A percentile compares a stretch with the other conserved stretches of the same genome.
Conservation (phyloP, 2,888 invertebrate genomes). For the Spisula solida region DNA sequence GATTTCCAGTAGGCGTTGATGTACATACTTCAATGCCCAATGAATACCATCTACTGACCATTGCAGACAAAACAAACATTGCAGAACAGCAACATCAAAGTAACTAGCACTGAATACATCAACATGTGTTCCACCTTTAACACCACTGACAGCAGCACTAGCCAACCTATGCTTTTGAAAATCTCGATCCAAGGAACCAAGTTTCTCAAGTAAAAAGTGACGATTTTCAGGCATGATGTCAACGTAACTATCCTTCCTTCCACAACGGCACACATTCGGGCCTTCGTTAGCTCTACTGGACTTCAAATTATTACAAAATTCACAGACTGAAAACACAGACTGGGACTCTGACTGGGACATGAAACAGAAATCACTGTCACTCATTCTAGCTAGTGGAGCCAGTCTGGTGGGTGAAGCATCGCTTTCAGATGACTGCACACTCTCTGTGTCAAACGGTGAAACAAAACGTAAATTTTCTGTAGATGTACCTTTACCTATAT, state of each 20-base stretch:
- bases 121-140: conserved; percentile 74
- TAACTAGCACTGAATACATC: conserved; percentile 92
- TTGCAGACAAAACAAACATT: conserved; percentile 97
- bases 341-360: conserved; percentile 81
- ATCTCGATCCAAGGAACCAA: conserved; percentile 90
- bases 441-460: conserved; percentile 66
- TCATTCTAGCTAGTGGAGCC: conserved; percentile 87
- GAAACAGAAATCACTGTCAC: conserved; percentile 85
- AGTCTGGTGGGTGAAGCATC: conserved; percentile 71
- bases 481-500: conserved; percentile 87
- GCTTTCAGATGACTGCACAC: conserved; percentile 69
- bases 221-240: conserved; percentile 79
- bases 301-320: conserved; percentile 86
- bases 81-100: conserved; percentile 97
- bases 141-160: conserved; percentile 83
- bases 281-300: conserved; percentile 79
- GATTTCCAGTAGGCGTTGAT: conserved; percentile 92
- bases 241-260: conserved; percentile 81
- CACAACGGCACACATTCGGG: conserved; percentile 78
- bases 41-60: conserved; percentile 99
- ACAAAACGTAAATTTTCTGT: conserved; percentile 81
- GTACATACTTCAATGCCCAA: conserved; percentile 93
- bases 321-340: conserved; percentile 86
- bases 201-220: conserved; percentile 75
- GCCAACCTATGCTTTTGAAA: conserved; percentile 91